These are phyloP conservation scores for Tetragonisca angustula DNA, from an alignment of 2,888 invertebrate genomes.

Conservation along the genomic window DNA sequence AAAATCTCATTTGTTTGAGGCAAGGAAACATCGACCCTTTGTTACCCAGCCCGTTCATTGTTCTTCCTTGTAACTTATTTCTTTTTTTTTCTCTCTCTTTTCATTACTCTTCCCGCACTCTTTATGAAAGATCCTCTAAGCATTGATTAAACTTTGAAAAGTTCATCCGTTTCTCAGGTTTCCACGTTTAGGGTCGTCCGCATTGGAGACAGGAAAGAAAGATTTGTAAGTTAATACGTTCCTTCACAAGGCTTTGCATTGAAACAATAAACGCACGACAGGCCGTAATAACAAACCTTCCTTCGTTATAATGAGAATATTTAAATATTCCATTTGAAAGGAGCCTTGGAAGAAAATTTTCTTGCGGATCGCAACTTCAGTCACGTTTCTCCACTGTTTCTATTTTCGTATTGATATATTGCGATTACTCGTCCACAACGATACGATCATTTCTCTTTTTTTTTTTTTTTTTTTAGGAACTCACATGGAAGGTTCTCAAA, in stretches of 20 bases:
- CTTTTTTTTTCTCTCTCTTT: neutral
- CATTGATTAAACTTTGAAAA: slow-evolving; percentile 26
- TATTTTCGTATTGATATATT: slow-evolving; percentile 2
- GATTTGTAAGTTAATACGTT: slow-evolving; percentile 1
- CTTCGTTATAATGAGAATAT: neutral
- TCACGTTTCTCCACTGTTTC: neutral
- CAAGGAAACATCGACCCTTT: slow-evolving; percentile 1
- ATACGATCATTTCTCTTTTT: no score
- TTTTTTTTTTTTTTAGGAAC: neutral
- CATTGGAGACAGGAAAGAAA: no score
- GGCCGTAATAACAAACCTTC: neutral
- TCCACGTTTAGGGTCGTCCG: neutral
- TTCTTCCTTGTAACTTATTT: neutral
- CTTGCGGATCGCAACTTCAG: neutral
- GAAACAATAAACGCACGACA: slow-evolving; percentile 15
- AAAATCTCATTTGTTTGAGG: neutral
- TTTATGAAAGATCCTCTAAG: neutral
- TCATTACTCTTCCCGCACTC: no score
- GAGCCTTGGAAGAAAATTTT: neutral
- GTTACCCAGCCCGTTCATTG: neutral
- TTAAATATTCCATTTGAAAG: slow-evolving; percentile 24
- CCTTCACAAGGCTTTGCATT: neutral
- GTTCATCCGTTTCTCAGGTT: neutral
- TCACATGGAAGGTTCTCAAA: neutral
- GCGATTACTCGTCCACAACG: neutral